Percentiles rank a stretch among this genome's conserved stretches.
Evolutionary conservation across 92 coral and sea anemone species (phyloP).

Genomic region (Meandrina meandrites): DNA sequence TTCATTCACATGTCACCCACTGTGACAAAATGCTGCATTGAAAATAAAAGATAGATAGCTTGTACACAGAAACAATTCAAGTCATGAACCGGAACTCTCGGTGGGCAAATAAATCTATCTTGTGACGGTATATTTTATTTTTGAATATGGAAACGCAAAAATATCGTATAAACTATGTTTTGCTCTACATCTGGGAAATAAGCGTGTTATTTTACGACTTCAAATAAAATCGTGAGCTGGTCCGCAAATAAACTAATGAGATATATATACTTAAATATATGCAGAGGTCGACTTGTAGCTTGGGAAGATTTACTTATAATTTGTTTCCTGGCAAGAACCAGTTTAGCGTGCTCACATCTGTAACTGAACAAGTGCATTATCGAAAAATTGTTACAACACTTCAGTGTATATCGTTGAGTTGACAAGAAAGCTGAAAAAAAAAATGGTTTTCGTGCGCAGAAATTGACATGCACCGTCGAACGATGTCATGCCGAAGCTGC

Average conservation of each 20-base stretch:
- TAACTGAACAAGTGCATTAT: background rate
- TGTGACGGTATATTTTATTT: background rate
- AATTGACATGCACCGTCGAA: background rate
- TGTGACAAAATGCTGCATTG: conserved; percentile 27
- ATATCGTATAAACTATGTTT: background rate
- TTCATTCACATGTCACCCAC: conserved; percentile 47
- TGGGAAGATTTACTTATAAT: conserved; percentile 11
- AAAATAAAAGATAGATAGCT: background rate
- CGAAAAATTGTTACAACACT: background rate
- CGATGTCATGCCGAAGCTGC: background rate
- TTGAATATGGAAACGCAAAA: background rate
- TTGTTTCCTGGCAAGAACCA: background rate
- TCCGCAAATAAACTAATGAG: conserved; percentile 7
- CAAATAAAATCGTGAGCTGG: conserved; percentile 18
- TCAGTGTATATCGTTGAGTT: background rate
- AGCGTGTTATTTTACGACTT: background rate
- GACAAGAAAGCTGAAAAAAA: background rate
- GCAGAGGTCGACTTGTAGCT: background rate
- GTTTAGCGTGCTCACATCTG: background rate
- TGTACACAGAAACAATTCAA: background rate
- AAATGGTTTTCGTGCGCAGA: background rate
- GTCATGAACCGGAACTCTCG: background rate
- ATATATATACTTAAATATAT: background rate
- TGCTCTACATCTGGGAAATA: background rate
- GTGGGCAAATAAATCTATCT: background rate